Evolutionary conservation across 2,113 vertebrate genomes (phyloP).

Genomic region (Platycercus adscitus): DNA sequence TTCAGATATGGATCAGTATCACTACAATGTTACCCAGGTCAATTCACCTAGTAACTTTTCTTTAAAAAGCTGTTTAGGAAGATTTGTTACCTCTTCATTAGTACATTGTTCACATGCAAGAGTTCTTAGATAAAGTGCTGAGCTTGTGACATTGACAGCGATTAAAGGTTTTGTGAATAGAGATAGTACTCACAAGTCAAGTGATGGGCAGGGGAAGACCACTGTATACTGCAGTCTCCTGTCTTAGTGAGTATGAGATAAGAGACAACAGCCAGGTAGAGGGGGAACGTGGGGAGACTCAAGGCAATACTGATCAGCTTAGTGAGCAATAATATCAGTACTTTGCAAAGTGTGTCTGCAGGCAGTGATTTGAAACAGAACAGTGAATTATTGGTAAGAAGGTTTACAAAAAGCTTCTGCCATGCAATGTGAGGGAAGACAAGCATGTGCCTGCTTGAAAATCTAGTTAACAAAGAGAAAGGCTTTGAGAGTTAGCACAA

Average conservation of each 20-base stretch:
- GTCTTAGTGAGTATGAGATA: neutral
- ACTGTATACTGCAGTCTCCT: neutral
- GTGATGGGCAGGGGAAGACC: neutral
- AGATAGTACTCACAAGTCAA: neutral
- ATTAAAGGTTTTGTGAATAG: neutral
- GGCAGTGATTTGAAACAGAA: neutral
- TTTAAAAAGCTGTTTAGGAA: neutral
- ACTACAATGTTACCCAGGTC: neutral
- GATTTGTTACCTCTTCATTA: neutral
- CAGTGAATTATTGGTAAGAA: accelerated
- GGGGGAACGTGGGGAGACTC: neutral
- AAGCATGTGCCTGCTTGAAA: neutral
- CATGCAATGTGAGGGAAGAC: neutral
- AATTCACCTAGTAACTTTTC: neutral
- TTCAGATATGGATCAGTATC: neutral
- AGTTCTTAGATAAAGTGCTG: neutral
- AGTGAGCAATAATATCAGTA: neutral
- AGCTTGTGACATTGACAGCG: neutral
- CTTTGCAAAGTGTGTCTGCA: neutral
- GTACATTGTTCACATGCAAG: neutral
- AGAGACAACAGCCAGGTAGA: neutral
- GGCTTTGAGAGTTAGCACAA: neutral
- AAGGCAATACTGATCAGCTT: neutral
- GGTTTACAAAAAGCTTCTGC: neutral
- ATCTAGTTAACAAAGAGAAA: neutral